Base-by-base conservation (phyloP, 2,113 vertebrate species). In the Xenopus tropicalis region DNA sequence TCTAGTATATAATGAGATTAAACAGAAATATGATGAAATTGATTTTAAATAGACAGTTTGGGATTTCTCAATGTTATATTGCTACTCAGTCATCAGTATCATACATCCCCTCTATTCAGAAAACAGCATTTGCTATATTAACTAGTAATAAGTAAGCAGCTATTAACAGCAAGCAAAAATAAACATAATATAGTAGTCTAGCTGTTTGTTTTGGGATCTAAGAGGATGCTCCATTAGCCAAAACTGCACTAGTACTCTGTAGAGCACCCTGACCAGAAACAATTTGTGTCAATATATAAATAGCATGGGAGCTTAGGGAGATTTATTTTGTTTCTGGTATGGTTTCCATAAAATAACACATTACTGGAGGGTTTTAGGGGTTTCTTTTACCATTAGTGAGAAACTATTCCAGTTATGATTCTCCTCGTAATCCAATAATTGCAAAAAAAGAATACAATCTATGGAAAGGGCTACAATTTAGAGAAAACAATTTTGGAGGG, bases 271-370 rank as follows among this genome's bases (percentile, higher is more conserved):
- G 17, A 65, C 62, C 52, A 73, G 62, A 58, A 66, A n/a, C 29
- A 58, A 57, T n/a, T 66, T 73, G 62, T 57, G 62, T 73, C 62
- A 73, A 57, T 73, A 66, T 73, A 58, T 66, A 57, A 66, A 73
- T 25, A 73, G 20, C 10, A 20, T 25, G 52, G 52, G 13, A 72
- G 24, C 61, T 72, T 72, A 61, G n/a, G 46, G 61, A 23, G 54
- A 72, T 54, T 37, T 11, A 37, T 72, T 61, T 52, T 22, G 20
- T 56, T 64, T 16, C 70, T 64, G 46, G 46, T 19, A 72, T 29
- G 54, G 54, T 11, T 9, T 54, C 70, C 70, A 72, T 64, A 64
- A 64, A 56, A 37, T 3, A 63, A 29, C 4, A 70, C 22, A 37
- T 59, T 57, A 69, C 67, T 57, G 19, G 25, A 22, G 25, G 22